Percentiles rank a stretch among this genome's conserved stretches.
Conservation (phyloP, 2,797 vertebrate species). For the Cygnus olor region DNA sequence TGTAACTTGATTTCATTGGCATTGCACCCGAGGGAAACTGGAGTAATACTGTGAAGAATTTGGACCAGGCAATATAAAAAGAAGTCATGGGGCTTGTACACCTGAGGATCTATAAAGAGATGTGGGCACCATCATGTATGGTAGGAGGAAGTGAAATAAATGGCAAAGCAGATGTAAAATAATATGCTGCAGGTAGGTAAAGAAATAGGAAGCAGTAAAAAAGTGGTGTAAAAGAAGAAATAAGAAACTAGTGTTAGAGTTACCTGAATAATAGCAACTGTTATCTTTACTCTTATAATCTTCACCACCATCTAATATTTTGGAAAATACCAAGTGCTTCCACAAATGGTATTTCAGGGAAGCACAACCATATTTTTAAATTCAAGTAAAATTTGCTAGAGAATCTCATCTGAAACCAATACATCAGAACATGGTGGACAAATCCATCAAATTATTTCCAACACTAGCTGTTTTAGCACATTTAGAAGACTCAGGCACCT, state of each 20-base stretch:
- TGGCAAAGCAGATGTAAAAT: neutral
- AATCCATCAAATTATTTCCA: constrained; percentile 8
- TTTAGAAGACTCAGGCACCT: neutral
- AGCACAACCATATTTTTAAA: constrained; percentile 47
- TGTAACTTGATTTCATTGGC: neutral
- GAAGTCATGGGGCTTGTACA: neutral
- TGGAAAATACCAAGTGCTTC: constrained; percentile 31
- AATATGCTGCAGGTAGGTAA: neutral
- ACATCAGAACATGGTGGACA: constrained; percentile 20
- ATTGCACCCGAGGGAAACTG: neutral
- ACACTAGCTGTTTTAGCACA: neutral
- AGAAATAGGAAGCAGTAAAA: neutral
- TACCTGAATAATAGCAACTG: constrained; percentile 37
- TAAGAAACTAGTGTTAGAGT: neutral
- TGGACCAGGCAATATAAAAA: neutral
- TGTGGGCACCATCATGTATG: neutral
- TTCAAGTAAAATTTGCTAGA: constrained; percentile 40
- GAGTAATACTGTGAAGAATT: neutral
- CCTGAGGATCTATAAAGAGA: neutral
- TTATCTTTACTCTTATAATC: neutral
- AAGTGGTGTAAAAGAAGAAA: neutral
- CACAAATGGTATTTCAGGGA: constrained; percentile 24
- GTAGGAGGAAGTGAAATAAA: neutral
- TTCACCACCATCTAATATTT: neutral
- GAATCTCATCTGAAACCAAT: constrained; percentile 48